Conservation (phyloP, 2,797 vertebrate species). For the Neosilurus mollespiculum region DNA sequence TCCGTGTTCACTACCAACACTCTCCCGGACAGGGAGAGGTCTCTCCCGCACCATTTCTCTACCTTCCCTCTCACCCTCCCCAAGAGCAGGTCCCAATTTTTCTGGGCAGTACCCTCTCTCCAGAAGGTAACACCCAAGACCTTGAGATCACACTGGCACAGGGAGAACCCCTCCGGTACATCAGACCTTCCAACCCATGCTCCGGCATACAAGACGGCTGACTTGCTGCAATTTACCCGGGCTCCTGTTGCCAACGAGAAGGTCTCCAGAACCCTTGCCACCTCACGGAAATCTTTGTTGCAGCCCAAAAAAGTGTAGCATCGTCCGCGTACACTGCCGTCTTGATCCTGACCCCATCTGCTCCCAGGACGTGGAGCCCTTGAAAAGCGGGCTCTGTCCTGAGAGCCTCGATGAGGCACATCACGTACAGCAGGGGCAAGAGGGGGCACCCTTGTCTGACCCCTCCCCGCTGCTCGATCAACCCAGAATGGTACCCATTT, state of each 20-base stretch:
- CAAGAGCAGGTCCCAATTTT: background rate
- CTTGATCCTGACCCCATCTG: background rate
- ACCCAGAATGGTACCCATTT: background rate
- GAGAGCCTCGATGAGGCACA: background rate
- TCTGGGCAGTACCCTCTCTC: background rate
- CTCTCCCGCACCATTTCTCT: background rate
- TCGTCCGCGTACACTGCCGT: background rate
- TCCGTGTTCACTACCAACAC: background rate
- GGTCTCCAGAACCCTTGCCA: rapidly evolving
- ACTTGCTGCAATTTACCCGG: background rate
- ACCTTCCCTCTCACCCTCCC: background rate
- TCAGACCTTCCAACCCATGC: background rate
- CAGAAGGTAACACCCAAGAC: background rate
- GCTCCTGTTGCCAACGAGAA: background rate
- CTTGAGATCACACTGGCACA: background rate
- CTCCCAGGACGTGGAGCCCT: background rate
- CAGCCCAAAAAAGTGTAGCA: background rate
- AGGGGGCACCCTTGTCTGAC: conserved; percentile 38
- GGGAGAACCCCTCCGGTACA: background rate
- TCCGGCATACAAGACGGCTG: background rate
- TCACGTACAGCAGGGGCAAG: conserved; percentile 10
- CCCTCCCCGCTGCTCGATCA: conserved; percentile 12
- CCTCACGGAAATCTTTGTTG: background rate
- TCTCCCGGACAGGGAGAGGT: background rate
- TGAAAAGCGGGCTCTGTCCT: background rate